phyloP scores from a whole-genome alignment of 2,888 invertebrate genomes.

The Mythimna ferrago region DNA sequence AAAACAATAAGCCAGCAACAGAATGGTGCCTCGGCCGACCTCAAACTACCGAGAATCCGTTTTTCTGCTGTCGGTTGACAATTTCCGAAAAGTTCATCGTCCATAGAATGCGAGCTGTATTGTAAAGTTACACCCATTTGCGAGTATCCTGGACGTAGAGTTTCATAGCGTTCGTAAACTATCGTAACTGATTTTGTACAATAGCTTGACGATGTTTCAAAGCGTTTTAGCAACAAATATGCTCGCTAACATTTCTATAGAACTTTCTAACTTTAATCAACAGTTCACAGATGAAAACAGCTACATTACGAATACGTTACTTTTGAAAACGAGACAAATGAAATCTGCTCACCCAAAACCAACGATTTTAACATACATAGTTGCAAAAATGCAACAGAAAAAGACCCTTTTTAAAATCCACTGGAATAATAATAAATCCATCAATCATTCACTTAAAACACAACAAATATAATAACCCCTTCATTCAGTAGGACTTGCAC shows the following conservation, averaged over 20 bases:
- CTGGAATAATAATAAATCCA: constrained; percentile 17
- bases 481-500: constrained; percentile 29
- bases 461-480: constrained; percentile 15
- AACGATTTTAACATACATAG: neutral
- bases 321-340: neutral
- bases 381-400: neutral
- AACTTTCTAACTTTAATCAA: constrained; percentile 26
- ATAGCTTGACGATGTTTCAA: constrained; percentile 50
- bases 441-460: constrained; percentile 29
- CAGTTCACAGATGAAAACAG: neutral
- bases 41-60: neutral
- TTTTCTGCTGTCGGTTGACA: neutral
- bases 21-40: too few species aligned
- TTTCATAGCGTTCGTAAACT: constrained; percentile 51
- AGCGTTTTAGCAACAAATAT: constrained; percentile 53
- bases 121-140: constrained; percentile 34
- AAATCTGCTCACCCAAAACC: neutral
- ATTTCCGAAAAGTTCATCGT: constrained; percentile 27
- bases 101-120: constrained; percentile 5
- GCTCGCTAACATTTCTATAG: constrained; percentile 26
- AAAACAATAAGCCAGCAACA: neutral
- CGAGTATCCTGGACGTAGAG: constrained; percentile 35
- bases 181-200: constrained; percentile 57
- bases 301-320: neutral
- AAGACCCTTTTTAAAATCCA: neutral